A percentile compares a stretch with the other conserved stretches of the same genome.
phyloP scores from a whole-genome alignment of 2,797 vertebrate genomes.

The Eutrigla gurnardus region DNA sequence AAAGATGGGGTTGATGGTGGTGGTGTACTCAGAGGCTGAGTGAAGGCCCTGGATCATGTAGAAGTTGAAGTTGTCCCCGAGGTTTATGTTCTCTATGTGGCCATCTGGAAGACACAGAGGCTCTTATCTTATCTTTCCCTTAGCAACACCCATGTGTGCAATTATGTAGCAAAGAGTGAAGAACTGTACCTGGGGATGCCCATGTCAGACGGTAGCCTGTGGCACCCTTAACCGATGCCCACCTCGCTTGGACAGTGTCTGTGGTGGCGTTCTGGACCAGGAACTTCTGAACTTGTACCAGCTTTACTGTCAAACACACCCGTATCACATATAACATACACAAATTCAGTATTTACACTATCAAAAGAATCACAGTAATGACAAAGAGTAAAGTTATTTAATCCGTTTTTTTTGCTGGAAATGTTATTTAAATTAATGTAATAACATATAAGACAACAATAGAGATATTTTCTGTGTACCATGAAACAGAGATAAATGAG shows the following conservation, averaged over 20 bases:
- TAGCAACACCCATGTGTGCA: neutral
- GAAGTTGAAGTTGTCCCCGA: conserved; percentile 85
- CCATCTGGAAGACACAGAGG: conserved; percentile 79
- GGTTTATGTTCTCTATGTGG: conserved; percentile 89
- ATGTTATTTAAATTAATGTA: neutral
- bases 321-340: conserved; percentile 3
- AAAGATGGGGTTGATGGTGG: conserved; percentile 92
- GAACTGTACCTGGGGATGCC: conserved; percentile 83
- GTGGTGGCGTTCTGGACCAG: conserved; percentile 90
- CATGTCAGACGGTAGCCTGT: conserved; percentile 92
- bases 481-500: neutral
- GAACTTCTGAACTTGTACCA: conserved; percentile 85
- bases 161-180: neutral
- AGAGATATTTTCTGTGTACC: neutral
- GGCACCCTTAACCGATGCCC: conserved; percentile 87
- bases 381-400: neutral
- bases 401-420: neutral
- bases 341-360: conserved; percentile 7
- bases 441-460: neutral
- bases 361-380: neutral
- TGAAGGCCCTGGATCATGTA: conserved; percentile 93
- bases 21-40: conserved; percentile 83
- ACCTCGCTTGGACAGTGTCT: conserved; percentile 88
- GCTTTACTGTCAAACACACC: conserved; percentile 84
- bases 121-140: neutral